Evolutionary conservation across 2,888 invertebrate species (phyloP), one percentile per base, ranked within the genome.

Genomic region (Lithophane leautieri): DNA sequence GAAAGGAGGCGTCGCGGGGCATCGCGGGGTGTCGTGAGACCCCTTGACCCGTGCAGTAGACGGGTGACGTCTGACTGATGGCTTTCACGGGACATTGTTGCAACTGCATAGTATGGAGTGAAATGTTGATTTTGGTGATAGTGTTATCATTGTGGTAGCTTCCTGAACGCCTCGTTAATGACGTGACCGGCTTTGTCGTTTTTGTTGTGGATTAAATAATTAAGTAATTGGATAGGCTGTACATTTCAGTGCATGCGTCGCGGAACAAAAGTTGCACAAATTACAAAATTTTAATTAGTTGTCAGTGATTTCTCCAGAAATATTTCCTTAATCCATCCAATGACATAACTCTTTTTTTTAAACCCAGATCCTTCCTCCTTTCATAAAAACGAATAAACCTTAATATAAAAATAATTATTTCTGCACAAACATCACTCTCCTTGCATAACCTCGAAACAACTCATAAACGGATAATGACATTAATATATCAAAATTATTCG

Each of bases 1-100:
- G 78, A 72, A 80, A 78, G 65, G 76, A 61, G 81, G 79, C 56
- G 75, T 72, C 70, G 74, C 61, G 74, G 65, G 71, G 75, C 44
- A 69, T 63, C 63, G 77, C 42, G 73, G 82, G 84, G 84, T 70
- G 85, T 80, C 82, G 86, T 85, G 91, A 88, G 90, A 79, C 84
- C 81, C 94, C 93, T 94, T 94, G 94, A 95, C 95, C 95, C 94
- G 93, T 94, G 93, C 94, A 86, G 87, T 84, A 84, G 90, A 86
- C 87, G 90, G 88, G 88, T 93, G 94, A 94, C 93, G 92, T 76
- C 84, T 94, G 94, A 95, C 92, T 92, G 94, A 95, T 95, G 90
- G 93, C 92, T 88, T 88, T 86, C 84, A 87, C 86, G 88, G 87
- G 82, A 89, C 88, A 84, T 83, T 77, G 78, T 77, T 85, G 87